Conservation (phyloP, 2,797 vertebrate species). For the Pangasius krempfi region DNA sequence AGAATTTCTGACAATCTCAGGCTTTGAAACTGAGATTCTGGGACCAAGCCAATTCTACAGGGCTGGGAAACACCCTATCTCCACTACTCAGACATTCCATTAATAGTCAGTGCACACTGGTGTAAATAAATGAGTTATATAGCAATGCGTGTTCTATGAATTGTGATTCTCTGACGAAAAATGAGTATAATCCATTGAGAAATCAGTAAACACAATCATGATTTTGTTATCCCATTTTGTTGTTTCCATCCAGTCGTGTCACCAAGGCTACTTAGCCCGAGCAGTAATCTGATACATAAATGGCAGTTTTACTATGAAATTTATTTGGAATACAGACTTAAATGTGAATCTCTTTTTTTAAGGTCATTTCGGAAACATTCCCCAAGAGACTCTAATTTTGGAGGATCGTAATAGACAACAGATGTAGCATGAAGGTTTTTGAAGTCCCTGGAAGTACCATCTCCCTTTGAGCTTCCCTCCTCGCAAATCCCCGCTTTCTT, state of each 20-base stretch:
- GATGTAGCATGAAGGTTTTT: slow-evolving; percentile 69
- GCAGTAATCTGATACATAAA: background rate
- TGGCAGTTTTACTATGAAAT: background rate
- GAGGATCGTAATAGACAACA: slow-evolving; percentile 74
- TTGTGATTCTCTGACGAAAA: background rate
- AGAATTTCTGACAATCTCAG: slow-evolving; percentile 39
- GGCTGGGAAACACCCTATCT: slow-evolving; percentile 34
- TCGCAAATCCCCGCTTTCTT: slow-evolving; percentile 74
- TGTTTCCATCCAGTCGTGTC: background rate
- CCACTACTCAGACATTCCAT: background rate
- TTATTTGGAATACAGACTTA: background rate
- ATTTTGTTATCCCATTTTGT: slow-evolving; percentile 13
- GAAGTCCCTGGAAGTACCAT: slow-evolving; percentile 68
- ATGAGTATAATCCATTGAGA: background rate
- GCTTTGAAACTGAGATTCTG: slow-evolving; percentile 32
- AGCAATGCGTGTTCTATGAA: background rate
- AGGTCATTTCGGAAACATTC: slow-evolving; percentile 73
- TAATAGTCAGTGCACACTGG: background rate
- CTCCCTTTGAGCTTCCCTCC: slow-evolving; percentile 69
- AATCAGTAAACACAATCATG: background rate
- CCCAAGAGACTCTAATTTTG: slow-evolving; percentile 73
- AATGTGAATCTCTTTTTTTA: slow-evolving; percentile 50
- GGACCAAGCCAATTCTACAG: slow-evolving; percentile 4
- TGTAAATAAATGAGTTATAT: background rate
- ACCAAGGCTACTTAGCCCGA: background rate